Evolutionary conservation across 2,113 vertebrate genomes (phyloP).

Genomic region (Dunckerocampus dactyliophorus): DNA sequence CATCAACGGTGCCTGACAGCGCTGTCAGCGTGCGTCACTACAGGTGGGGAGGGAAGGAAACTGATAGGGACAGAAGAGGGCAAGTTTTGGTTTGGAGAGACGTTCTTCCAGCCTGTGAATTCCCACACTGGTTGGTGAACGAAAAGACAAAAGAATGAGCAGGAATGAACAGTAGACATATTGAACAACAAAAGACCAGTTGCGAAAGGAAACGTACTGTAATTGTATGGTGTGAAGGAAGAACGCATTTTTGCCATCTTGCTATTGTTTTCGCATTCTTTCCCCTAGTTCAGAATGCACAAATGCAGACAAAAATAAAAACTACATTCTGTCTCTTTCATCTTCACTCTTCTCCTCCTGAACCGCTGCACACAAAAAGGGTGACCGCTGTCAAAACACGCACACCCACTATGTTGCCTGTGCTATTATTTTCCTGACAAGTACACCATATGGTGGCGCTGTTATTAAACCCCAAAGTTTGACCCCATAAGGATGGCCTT

Average conservation of each 20-base stretch:
- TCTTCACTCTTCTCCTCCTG: background rate
- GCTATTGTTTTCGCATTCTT: conserved; percentile 3
- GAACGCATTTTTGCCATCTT: conserved; percentile 5
- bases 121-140: conserved; percentile 10
- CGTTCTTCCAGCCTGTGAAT: conserved; percentile 21
- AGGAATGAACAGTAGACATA: conserved; percentile 31
- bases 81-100: conserved; percentile 14
- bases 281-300: background rate
- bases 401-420: no score
- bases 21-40: conserved; percentile 33
- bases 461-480: no score
- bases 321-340: background rate
- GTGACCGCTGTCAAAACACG: background rate
- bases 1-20: conserved; percentile 42
- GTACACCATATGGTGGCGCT: no score
- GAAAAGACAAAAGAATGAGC: background rate
- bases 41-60: conserved; percentile 44
- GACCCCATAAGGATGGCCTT: no score
- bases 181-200: conserved; percentile 18
- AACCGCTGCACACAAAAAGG: conserved; percentile 9
- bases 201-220: conserved; percentile 28
- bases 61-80: conserved; percentile 17
- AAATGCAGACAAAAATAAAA: background rate
- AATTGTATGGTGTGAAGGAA: conserved; percentile 15
- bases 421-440: no score